Evolutionary conservation across 2,113 vertebrate species (phyloP).

Genomic region (Balaeniceps rex): DNA sequence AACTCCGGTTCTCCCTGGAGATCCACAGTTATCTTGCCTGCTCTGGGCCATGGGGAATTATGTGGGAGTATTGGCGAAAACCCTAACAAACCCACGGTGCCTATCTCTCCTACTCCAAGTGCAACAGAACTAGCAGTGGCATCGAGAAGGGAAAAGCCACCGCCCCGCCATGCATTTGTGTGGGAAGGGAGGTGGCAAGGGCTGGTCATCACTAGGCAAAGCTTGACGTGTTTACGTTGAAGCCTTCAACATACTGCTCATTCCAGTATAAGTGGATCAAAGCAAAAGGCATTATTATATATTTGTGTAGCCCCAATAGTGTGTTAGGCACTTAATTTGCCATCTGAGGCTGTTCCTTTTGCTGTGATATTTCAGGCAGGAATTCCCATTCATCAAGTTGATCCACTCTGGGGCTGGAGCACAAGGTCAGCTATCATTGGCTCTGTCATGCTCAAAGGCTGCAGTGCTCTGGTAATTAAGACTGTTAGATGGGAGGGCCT

Average conservation of each 20-base stretch:
- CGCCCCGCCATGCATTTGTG: rapidly evolving
- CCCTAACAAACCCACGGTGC: rapidly evolving
- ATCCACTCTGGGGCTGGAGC: background rate
- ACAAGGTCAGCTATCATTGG: conserved; percentile 32
- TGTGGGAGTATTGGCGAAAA: background rate
- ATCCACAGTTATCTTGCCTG: background rate
- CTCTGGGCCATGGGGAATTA: background rate
- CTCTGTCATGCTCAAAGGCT: conserved; percentile 12
- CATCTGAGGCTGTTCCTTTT: background rate
- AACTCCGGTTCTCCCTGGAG: background rate
- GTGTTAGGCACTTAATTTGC: conserved; percentile 38
- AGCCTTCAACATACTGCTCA: background rate
- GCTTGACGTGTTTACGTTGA: background rate
- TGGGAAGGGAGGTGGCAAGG: background rate
- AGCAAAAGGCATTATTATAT: background rate
- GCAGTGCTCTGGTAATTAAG: conserved; percentile 18
- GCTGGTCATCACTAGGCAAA: background rate
- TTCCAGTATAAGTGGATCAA: background rate
- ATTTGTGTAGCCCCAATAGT: conserved; percentile 9
- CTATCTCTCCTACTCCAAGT: background rate
- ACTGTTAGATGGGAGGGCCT: background rate
- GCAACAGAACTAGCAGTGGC: background rate
- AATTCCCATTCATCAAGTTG: background rate
- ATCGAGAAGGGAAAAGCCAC: background rate
- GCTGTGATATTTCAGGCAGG: conserved; percentile 6